Evolutionary conservation across 2,797 vertebrate species (phyloP), one percentile per base, ranked within the genome.

Genomic region (Neosilurus hyrtlii): DNA sequence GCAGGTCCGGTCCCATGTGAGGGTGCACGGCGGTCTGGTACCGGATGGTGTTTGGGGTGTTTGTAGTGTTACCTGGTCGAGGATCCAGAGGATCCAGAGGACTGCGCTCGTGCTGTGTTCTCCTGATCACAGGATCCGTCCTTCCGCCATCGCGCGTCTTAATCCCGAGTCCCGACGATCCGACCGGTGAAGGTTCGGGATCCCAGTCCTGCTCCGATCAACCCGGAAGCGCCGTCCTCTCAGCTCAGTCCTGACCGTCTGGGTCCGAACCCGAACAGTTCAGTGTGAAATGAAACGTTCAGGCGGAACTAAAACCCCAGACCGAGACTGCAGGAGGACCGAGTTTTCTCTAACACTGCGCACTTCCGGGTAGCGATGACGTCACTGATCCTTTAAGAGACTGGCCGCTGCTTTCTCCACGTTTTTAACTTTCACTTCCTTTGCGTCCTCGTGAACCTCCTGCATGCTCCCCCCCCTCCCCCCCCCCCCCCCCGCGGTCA

Each of bases 341-440:
- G 4, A 0, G 11, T 15, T 43, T 15, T 43, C 35, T 76, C 56
- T 35, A 76, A 76, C 73, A 59, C 56, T 2, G 30, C 56, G 56
- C 61, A 76, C 74, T 76, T 76, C 74, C 74, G 74, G 74, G 0
- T 9, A 20, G 2, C 4, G 5, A 8, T 76, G 74, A 76, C 74
- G 74, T 76, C 74, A 76, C 57, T 1, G 2, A 0, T 0, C 12
- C 18, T 26, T 26, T 26, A 10, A 26, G 2, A 0, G 51, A 52
- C 43, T 22, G 15, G 26, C 12, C 26, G 2, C 8, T 35, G 24
- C 14, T 15, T 26, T 11, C 30, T 30, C 30, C 30, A 1, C 2
- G 30, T 30, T 30, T 30, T 30, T 30, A 30, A 30, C 30, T 66
- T 66, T 66, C 26, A 66, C 26, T 66, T 35, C 26, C 14, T 66